These are phyloP conservation scores for Condylostylus longicornis DNA, from an alignment of 1,140 invertebrate genomes.

Conservation along the genomic window DNA sequence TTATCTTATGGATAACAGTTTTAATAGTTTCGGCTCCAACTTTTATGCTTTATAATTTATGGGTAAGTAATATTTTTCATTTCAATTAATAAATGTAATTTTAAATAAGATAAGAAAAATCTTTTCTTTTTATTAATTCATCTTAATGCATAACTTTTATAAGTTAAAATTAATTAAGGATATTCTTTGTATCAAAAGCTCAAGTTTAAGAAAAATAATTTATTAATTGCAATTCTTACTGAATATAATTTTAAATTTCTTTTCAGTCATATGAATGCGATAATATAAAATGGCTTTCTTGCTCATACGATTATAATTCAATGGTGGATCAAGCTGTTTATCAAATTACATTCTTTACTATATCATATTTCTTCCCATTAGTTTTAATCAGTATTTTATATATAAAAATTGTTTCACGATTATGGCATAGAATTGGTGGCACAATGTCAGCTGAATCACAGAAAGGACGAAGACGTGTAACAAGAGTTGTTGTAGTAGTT, in stretches of 20 bases:
- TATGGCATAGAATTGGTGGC: conserved; percentile 69
- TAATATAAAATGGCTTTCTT: no score
- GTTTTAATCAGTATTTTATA: conserved; percentile 77
- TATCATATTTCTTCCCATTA: conserved; percentile 62
- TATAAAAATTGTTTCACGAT: conserved; percentile 70
- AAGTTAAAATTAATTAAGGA: no score
- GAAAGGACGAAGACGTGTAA: conserved; percentile 77
- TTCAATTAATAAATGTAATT: not conserved
- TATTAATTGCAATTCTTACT: no score
- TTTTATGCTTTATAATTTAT: conserved; percentile 57
- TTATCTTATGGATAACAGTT: conserved; percentile 66
- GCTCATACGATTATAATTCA: no score
- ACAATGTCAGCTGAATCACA: conserved; percentile 47
- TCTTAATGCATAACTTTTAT: no score
- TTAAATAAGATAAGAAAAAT: no score
- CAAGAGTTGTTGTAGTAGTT: conserved; percentile 82
- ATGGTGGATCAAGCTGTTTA: no score
- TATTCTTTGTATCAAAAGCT: no score
- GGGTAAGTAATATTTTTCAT: conserved; percentile 17
- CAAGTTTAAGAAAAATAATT: no score
- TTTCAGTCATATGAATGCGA: no score
- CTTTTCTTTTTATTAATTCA: no score
- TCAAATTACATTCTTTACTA: conserved; percentile 23
- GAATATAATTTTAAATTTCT: no score
- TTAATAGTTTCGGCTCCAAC: conserved; percentile 57